These are phyloP conservation scores for Drepana falcataria DNA, from an alignment of 2,888 invertebrate species.

Conservation along the genomic window DNA sequence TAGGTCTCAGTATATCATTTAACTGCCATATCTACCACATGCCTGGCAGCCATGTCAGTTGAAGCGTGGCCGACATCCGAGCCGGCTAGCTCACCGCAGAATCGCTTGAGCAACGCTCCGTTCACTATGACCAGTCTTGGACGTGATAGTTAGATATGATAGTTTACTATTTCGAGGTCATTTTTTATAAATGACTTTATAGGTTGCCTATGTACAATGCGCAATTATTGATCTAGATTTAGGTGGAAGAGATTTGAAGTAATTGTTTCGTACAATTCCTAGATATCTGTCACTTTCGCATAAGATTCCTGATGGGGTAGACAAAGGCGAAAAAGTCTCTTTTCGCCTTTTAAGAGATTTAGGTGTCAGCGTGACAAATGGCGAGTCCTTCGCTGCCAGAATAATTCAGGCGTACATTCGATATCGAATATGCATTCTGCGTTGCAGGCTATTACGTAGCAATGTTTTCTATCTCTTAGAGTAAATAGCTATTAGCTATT, in stretches of 20 bases:
- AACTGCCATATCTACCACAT: background rate
- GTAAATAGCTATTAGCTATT: too few species aligned
- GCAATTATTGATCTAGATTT: background rate
- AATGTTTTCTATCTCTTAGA: too few species aligned
- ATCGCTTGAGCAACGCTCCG: constrained; percentile 52
- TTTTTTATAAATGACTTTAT: background rate
- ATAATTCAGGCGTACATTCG: too few species aligned
- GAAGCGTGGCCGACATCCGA: constrained; percentile 55
- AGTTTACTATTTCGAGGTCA: background rate
- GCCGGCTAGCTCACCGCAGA: constrained; percentile 49
- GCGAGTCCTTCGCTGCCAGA: too few species aligned
- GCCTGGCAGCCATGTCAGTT: constrained; percentile 10
- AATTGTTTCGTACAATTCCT: too few species aligned
- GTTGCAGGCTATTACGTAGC: too few species aligned
- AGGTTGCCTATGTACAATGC: background rate
- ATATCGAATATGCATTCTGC: too few species aligned
- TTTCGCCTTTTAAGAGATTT: too few species aligned
- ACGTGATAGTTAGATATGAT: constrained; percentile 13
- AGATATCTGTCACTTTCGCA: too few species aligned
- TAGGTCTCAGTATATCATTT: background rate
- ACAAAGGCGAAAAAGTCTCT: too few species aligned
- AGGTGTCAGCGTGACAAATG: too few species aligned
- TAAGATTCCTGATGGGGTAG: too few species aligned
- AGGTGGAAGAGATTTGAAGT: background rate
- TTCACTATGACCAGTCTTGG: constrained; percentile 28